Conservation (phyloP, 2,797 vertebrate genomes). For the Molossus alvarezi region DNA sequence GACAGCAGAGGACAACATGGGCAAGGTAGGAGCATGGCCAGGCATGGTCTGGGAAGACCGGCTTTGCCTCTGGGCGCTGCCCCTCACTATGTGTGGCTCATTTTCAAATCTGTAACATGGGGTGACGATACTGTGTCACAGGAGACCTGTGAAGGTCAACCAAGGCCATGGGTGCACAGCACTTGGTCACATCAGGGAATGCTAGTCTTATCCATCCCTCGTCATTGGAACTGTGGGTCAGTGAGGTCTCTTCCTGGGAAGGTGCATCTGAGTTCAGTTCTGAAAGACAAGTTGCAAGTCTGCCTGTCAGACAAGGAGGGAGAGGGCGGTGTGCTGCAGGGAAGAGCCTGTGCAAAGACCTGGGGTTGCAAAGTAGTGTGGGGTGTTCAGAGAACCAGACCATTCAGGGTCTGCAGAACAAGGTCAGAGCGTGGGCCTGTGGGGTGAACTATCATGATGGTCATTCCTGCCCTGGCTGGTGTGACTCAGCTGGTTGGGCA, state of each 20-base stretch:
- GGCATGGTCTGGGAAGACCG: not conserved
- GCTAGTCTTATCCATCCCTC: not conserved
- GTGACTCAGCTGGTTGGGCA: not conserved
- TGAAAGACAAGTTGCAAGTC: not conserved
- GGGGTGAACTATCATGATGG: fast-evolving
- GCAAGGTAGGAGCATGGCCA: fast-evolving
- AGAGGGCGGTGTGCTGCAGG: fast-evolving
- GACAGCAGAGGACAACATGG: fast-evolving
- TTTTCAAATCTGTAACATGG: not conserved
- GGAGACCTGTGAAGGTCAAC: not conserved
- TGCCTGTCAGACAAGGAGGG: fast-evolving
- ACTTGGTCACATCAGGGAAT: fast-evolving
- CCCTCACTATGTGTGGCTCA: not conserved
- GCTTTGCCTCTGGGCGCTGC: not conserved
- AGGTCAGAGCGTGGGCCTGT: fast-evolving
- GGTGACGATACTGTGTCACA: not conserved
- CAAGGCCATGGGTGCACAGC: not conserved
- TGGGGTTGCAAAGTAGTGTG: fast-evolving
- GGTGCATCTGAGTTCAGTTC: not conserved
- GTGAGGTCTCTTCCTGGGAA: not conserved
- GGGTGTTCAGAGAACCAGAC: not conserved
- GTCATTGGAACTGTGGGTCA: fast-evolving
- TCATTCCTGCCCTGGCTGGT: not conserved
- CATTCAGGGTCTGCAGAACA: fast-evolving
- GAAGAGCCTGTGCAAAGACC: not conserved